phyloP scores from a whole-genome alignment of 1,140 invertebrate genomes.

The Aphidius gifuensis region DNA sequence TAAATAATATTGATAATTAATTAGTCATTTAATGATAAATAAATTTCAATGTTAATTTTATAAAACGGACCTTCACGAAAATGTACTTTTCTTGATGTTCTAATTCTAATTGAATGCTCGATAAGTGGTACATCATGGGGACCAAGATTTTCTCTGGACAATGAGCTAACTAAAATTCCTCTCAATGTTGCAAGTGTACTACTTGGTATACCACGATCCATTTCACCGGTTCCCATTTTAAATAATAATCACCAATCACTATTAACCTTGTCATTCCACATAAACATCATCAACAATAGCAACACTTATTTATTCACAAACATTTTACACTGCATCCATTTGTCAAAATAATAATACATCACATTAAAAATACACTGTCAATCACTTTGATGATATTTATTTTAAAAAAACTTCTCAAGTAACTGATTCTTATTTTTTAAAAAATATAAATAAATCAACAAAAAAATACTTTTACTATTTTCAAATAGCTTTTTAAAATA shows the following conservation, averaged over 20 bases:
- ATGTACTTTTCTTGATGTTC: conserved; percentile 40
- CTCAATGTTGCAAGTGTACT: conserved; percentile 58
- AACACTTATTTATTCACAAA: not conserved
- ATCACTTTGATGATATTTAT: too few relatives aligned
- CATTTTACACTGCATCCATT: too few relatives aligned
- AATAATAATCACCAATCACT: not conserved
- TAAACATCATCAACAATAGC: not conserved
- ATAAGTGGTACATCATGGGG: conserved; percentile 49
- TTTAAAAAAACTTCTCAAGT: too few relatives aligned
- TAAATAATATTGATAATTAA: too few relatives aligned
- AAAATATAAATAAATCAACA: too few relatives aligned
- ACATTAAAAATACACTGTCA: too few relatives aligned
- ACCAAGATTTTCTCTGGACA: conserved; percentile 60
- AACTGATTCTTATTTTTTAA: too few relatives aligned
- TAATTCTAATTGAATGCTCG: conserved; percentile 38
- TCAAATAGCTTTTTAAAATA: too few relatives aligned
- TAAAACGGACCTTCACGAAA: conserved; percentile 42
- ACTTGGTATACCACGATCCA: conserved; percentile 55
- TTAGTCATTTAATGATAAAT: too few relatives aligned
- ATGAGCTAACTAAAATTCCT: conserved; percentile 61
- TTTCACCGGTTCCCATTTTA: conserved; percentile 49
- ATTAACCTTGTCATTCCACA: conserved; percentile 4
- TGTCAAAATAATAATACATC: too few relatives aligned
- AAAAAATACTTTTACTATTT: too few relatives aligned
- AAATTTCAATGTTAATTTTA: not conserved